Conservation (phyloP, 2,113 vertebrate species). For the Paradoxurus hermaphroditus region DNA sequence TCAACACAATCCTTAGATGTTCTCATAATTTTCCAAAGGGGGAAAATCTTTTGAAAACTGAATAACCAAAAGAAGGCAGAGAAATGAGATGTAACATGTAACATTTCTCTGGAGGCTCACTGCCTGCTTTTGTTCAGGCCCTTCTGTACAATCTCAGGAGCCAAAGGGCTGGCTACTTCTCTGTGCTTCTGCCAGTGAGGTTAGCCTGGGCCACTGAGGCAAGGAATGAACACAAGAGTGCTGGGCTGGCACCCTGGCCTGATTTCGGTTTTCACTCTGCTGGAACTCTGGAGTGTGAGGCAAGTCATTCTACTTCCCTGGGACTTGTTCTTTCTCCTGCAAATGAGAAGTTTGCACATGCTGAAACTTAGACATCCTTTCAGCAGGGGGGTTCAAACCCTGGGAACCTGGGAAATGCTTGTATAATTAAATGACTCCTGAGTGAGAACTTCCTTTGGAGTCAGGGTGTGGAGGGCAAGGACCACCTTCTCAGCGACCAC, state of each 20-base stretch:
- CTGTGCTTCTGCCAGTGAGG: neutral
- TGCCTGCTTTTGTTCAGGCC: neutral
- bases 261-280: neutral
- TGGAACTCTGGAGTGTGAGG: neutral
- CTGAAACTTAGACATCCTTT: neutral
- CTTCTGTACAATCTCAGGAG: neutral
- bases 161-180: neutral
- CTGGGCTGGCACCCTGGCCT: neutral
- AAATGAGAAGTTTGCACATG: neutral
- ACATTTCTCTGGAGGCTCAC: neutral
- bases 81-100: neutral
- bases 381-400: neutral
- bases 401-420: slow-evolving; percentile 17
- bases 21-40: neutral
- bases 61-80: neutral
- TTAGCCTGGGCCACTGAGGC: neutral
- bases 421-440: neutral
- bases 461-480: neutral
- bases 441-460: neutral
- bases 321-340: neutral
- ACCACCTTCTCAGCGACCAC: neutral
- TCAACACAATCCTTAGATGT: neutral
- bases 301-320: too few species aligned
- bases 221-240: neutral
- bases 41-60: neutral